Evolutionary conservation across 1,140 invertebrate species (phyloP).

Genomic region (Trachelipus rathkii): DNA sequence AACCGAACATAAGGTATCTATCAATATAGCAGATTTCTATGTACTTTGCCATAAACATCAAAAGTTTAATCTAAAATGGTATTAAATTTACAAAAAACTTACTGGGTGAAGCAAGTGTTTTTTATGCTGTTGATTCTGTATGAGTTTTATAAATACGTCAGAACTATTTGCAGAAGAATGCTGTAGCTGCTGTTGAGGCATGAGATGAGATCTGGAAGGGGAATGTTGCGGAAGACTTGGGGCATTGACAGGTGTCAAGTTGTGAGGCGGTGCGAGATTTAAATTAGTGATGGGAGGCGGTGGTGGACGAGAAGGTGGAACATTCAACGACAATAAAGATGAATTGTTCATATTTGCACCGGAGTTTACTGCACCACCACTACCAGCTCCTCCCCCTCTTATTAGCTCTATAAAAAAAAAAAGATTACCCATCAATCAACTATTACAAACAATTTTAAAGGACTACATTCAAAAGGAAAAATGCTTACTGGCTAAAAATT

Average conservation of each 20-base stretch:
- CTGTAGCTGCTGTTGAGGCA: slow-evolving; percentile 24
- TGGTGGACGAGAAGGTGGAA: slow-evolving; percentile 32
- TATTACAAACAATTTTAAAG: not conserved
- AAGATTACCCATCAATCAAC: not conserved
- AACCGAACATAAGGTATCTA: too few relatives aligned
- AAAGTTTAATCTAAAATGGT: too few relatives aligned
- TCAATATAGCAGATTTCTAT: too few relatives aligned
- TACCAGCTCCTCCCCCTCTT: slow-evolving; percentile 27
- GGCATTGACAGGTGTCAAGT: slow-evolving; percentile 19
- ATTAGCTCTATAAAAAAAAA: slow-evolving; percentile 31
- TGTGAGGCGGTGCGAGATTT: slow-evolving; percentile 21
- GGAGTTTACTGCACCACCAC: slow-evolving; percentile 27
- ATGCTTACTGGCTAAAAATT: slow-evolving; percentile 41
- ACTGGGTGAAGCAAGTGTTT: slow-evolving; percentile 21
- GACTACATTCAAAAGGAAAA: not conserved
- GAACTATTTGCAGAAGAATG: not conserved
- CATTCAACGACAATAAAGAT: slow-evolving; percentile 31
- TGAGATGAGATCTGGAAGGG: not conserved
- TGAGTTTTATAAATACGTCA: slow-evolving; percentile 8
- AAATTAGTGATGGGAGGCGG: slow-evolving; percentile 28
- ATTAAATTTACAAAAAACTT: not conserved
- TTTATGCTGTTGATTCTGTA: slow-evolving; percentile 32
- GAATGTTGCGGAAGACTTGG: slow-evolving; percentile 16
- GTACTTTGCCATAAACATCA: too few relatives aligned
- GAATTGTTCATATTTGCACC: slow-evolving; percentile 24